Base-by-base conservation (phyloP, 2,888 invertebrate genomes). In the Leptinotarsa haldemani region DNA sequence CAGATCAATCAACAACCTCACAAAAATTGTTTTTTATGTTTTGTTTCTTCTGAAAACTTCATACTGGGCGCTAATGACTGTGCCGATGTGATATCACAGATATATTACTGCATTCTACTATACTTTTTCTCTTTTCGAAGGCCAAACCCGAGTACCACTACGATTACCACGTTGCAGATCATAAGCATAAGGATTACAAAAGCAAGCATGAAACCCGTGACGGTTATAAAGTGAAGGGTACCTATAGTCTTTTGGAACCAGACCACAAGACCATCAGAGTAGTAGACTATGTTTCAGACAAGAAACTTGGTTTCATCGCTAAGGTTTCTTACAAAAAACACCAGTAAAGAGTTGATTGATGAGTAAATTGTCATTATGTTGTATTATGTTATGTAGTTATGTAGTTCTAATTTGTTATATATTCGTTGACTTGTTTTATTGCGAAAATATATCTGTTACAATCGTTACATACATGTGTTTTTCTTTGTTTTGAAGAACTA, bases 211-310 rank as follows among this genome's bases (percentile, higher is more conserved):
- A 86, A 78, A 81, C 79, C n/a, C 81, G 86, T 40, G 85, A 86
- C 48, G 86, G 86, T 40, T 81, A 85, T 82, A 86, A 85, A 81
- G 86, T 86, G 50, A 86, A 86, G 77, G 86, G 86, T 64, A 74
- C 77, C 40, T 86, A 86, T 83, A 85, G 83, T 71, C 80, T 86
- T 22, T 77, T 86, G 72, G 84, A 86, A 75, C 85, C 86, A 20
- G 86, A 86, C 77, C 84, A 85, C 78, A 85, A 85, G 74, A 84
- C 84, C 63, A 80, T 85, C 70, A 84, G 86, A 69, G 78, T 83
- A 12, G 86, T 86, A 7, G 84, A 86, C 71, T 86, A 86, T 78
- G 80, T 81, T 22, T 78, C 85, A 52, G 85, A 85, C 74, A 85
- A 86, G 79, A 86, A 86, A 76, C 79, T 79, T 72, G 86, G 86